These are phyloP conservation scores for Papilio elwesi DNA, from an alignment of 2,888 invertebrate genomes.

Conservation along the genomic window DNA sequence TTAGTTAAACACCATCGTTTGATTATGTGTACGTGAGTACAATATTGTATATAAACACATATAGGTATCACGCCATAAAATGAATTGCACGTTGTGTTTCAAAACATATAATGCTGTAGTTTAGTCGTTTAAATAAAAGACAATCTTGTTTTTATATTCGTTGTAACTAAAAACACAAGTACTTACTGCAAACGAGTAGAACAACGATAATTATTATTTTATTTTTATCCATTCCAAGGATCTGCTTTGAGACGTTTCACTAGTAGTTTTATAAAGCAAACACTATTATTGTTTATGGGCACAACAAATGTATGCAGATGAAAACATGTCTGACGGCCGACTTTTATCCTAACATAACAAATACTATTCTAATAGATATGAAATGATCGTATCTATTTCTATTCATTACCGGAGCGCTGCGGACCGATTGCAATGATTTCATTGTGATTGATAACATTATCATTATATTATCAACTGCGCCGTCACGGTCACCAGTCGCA, in stretches of 20 bases:
- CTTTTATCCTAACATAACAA: constrained; percentile 26
- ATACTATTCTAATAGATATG: constrained; percentile 32
- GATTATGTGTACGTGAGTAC: neutral
- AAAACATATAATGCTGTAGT: neutral
- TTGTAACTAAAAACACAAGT: neutral
- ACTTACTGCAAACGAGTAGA: constrained; percentile 32
- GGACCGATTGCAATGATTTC: constrained; percentile 60
- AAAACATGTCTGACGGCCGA: constrained; percentile 15
- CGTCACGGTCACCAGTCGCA: constrained; percentile 26
- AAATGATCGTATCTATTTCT: constrained; percentile 42
- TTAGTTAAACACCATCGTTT: neutral
- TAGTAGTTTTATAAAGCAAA: neutral
- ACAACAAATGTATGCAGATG: constrained; percentile 1
- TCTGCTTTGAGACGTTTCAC: neutral
- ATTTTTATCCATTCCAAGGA: constrained; percentile 30
- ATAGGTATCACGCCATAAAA: neutral
- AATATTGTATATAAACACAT: neutral
- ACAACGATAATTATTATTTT: constrained; percentile 22
- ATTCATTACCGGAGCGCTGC: constrained; percentile 54
- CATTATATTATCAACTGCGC: constrained; percentile 27
- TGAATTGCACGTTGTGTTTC: neutral
- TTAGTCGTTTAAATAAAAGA: neutral
- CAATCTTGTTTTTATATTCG: neutral
- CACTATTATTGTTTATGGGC: constrained; percentile 21
- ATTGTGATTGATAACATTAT: constrained; percentile 45